Percentiles rank a stretch among this genome's conserved stretches.
These are phyloP conservation scores for Sarcophaga rosellei DNA, from an alignment of 2,888 invertebrate genomes.

Conservation along the genomic window DNA sequence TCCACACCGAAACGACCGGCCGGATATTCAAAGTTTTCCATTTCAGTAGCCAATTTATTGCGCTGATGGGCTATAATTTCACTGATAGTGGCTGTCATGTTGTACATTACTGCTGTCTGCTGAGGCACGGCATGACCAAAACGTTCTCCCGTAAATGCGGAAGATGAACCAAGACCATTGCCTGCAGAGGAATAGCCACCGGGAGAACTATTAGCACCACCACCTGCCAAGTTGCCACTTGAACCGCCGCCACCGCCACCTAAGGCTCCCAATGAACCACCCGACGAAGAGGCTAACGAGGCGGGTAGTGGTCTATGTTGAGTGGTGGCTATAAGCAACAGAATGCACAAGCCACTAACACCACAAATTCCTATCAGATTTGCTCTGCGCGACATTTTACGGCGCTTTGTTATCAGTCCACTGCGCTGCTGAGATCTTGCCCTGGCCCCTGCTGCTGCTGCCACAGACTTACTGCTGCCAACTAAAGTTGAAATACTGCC, in stretches of 20 bases:
- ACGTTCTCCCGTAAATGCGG: constrained; percentile 70
- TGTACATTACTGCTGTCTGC: constrained; percentile 73
- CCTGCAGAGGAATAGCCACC: constrained; percentile 66
- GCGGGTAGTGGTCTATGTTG: constrained; percentile 79
- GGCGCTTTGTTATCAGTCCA: constrained; percentile 75
- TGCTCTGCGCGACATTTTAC: constrained; percentile 80
- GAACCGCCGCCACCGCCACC: constrained; percentile 53
- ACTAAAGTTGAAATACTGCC: neutral
- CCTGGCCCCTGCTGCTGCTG: constrained; percentile 67
- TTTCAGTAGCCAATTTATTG: constrained; percentile 83
- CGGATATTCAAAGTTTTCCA: constrained; percentile 85
- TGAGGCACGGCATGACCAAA: constrained; percentile 64
- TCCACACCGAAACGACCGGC: constrained; percentile 82
- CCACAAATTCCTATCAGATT: constrained; percentile 81
- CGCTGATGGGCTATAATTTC: constrained; percentile 84
- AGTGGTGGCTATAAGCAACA: constrained; percentile 81
- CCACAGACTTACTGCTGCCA: constrained; percentile 8
- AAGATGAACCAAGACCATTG: constrained; percentile 69
- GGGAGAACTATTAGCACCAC: constrained; percentile 49
- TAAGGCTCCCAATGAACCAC: constrained; percentile 56
- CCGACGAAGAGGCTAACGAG: constrained; percentile 72
- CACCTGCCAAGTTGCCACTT: constrained; percentile 45
- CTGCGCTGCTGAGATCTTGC: constrained; percentile 76
- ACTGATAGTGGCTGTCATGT: constrained; percentile 82
- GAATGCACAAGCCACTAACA: constrained; percentile 80